These are phyloP conservation scores for Lacerta bilineata DNA, from an alignment of 2,797 vertebrate genomes.

Conservation along the genomic window DNA sequence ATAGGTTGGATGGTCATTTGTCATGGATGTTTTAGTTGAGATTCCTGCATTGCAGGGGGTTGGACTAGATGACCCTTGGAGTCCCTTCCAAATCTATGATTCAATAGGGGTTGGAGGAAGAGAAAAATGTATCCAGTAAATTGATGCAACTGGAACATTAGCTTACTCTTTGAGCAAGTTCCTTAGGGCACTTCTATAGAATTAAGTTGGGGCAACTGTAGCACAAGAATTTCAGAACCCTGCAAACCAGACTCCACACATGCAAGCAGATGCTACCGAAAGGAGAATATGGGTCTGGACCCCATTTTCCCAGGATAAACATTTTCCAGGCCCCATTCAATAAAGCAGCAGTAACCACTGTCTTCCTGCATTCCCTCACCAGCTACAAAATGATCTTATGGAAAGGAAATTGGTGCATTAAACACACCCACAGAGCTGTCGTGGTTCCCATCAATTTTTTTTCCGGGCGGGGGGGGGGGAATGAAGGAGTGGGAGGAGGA, in stretches of 20 bases:
- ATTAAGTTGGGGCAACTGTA: background rate
- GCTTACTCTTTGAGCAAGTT: background rate
- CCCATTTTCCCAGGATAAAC: background rate
- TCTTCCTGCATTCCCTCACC: constrained; percentile 64
- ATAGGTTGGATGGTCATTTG: too few relatives aligned
- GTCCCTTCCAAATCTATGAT: too few relatives aligned
- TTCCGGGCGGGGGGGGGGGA: fast-evolving
- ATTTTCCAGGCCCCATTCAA: constrained; percentile 39
- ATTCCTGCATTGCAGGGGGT: too few relatives aligned
- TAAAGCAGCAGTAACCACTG: constrained; percentile 71
- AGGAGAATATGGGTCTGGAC: constrained; percentile 7
- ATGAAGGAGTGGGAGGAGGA: background rate
- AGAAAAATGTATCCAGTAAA: background rate
- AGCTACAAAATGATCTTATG: constrained; percentile 64
- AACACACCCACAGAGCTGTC: constrained; percentile 64
- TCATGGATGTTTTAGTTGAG: too few relatives aligned
- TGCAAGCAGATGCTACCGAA: constrained; percentile 10
- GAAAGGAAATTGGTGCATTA: constrained; percentile 76
- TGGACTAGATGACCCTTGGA: too few relatives aligned
- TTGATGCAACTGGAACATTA: background rate
- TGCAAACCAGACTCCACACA: background rate
- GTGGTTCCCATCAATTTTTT: constrained; percentile 41
- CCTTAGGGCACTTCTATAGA: background rate
- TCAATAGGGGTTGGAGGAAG: background rate
- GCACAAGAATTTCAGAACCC: too few relatives aligned